A percentile compares a stretch with the other conserved stretches of the same genome.
phyloP scores from a whole-genome alignment of 2,113 vertebrate species.

The Sceloporus undulatus region DNA sequence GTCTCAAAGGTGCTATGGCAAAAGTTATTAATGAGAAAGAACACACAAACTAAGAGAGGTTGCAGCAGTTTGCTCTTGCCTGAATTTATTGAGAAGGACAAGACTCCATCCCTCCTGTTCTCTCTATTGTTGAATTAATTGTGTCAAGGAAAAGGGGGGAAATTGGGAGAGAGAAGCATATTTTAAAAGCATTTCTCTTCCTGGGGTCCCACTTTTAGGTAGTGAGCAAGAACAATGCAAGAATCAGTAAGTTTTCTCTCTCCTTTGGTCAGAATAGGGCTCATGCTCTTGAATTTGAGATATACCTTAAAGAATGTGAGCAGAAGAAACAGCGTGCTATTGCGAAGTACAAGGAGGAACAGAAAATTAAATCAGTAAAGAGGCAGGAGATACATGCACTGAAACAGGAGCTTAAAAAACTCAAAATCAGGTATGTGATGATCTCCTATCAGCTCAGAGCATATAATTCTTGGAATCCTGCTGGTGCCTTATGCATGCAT shows the following conservation, averaged over 20 bases:
- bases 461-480: too few relatives aligned
- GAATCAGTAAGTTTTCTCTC: background rate
- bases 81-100: too few relatives aligned
- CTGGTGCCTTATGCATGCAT: too few relatives aligned
- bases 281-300: slow-evolving; percentile 74
- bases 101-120: too few relatives aligned
- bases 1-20: too few relatives aligned
- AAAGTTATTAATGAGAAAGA: too few relatives aligned
- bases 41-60: too few relatives aligned
- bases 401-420: slow-evolving; percentile 67
- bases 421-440: slow-evolving; percentile 68
- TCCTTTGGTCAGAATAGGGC: slow-evolving; percentile 70
- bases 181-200: background rate
- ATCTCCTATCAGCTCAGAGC: background rate
- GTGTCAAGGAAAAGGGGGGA: too few relatives aligned
- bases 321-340: slow-evolving; percentile 69
- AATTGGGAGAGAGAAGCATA: too few relatives aligned
- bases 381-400: slow-evolving; percentile 74
- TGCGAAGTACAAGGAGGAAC: slow-evolving; percentile 74
- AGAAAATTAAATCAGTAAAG: slow-evolving; percentile 70
- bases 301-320: slow-evolving; percentile 77
- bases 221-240: background rate
- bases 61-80: too few relatives aligned
- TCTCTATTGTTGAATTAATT: too few relatives aligned
- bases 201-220: background rate